These are phyloP conservation scores for Upupa epops DNA, from an alignment of 2,113 vertebrate species.

Conservation along the genomic window DNA sequence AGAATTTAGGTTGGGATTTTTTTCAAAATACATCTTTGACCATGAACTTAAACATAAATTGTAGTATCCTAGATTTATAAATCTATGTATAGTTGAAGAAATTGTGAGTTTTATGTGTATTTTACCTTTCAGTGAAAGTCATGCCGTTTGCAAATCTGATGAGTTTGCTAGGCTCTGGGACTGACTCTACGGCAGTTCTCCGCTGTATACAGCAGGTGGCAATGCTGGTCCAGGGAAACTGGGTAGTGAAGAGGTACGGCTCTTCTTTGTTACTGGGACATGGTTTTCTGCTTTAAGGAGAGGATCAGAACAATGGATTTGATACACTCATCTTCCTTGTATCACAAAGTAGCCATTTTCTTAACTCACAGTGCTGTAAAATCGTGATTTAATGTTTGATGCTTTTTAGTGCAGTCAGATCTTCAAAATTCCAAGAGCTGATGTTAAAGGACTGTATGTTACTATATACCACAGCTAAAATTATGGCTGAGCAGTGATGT, in stretches of 20 bases:
- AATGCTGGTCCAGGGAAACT: constrained; percentile 96
- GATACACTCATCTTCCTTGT: neutral
- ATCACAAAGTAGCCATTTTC: neutral
- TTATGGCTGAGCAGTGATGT: neutral
- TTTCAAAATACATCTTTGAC: neutral
- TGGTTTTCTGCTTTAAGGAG: neutral
- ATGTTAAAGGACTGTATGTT: neutral
- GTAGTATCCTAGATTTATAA: neutral
- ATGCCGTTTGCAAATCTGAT: constrained; percentile 97
- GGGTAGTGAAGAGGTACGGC: constrained; percentile 95
- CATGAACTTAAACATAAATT: neutral
- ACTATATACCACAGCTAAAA: neutral
- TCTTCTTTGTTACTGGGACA: neutral
- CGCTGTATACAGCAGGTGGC: constrained; percentile 99
- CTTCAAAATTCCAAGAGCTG: neutral
- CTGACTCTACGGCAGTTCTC: constrained; percentile 87
- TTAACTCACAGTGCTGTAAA: neutral
- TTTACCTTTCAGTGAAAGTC: constrained; percentile 85
- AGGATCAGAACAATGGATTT: neutral
- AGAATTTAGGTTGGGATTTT: neutral
- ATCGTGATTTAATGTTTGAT: neutral
- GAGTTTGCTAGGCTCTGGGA: constrained; percentile 89
- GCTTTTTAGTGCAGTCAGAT: neutral
- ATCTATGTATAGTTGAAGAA: neutral
- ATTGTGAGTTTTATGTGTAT: neutral